phyloP scores from a whole-genome alignment of 2,113 vertebrate genomes.

The Carassius carassius region DNA sequence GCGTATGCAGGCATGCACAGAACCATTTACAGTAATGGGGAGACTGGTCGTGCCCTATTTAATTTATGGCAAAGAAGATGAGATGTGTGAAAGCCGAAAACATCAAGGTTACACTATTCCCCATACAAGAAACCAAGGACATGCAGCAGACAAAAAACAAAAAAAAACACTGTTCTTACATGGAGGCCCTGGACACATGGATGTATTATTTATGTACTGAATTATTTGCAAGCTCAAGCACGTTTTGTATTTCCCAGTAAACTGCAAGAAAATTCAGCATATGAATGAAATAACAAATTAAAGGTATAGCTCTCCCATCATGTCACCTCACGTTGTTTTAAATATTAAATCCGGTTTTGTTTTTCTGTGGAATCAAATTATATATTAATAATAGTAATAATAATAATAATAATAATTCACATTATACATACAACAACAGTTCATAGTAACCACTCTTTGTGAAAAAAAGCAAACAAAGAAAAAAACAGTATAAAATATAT shows the following conservation, averaged over 20 bases:
- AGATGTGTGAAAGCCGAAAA: not conserved
- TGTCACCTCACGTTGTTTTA: not conserved
- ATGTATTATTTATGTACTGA: not conserved
- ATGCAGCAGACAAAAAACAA: not conserved
- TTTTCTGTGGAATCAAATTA: not conserved
- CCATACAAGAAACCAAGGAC: constrained; percentile 14
- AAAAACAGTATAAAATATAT: no score
- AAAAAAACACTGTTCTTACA: not conserved
- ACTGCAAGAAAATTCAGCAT: not conserved
- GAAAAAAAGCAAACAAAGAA: not conserved
- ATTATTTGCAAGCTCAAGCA: not conserved
- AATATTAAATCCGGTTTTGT: not conserved
- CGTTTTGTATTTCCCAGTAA: not conserved
- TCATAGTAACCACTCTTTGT: not conserved
- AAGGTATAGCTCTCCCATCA: not conserved
- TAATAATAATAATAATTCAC: not conserved
- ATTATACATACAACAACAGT: not conserved
- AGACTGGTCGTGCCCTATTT: constrained; percentile 16
- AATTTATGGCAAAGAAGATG: not conserved
- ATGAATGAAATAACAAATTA: not conserved
- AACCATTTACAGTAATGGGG: constrained; percentile 31
- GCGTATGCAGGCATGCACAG: not conserved
- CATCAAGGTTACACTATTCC: constrained; percentile 23
- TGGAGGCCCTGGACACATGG: not conserved
- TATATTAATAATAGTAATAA: not conserved